Conservation (phyloP, 1,140 invertebrate genomes). For the Pissodes strobi region DNA sequence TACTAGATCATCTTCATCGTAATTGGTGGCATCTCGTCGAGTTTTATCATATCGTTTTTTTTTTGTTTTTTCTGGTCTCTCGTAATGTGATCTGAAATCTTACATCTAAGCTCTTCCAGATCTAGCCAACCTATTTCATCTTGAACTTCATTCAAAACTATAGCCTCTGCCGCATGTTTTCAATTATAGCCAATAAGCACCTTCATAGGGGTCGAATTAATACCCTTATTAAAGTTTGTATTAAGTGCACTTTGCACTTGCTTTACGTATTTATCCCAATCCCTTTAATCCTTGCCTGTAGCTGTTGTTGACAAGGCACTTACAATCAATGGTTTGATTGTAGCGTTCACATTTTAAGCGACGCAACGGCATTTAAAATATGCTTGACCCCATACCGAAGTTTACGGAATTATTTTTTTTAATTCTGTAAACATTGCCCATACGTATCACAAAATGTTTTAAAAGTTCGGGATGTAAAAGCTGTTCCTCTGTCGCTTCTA, state of each 20-base stretch:
- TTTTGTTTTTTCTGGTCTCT: not conserved
- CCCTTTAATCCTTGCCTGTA: not conserved
- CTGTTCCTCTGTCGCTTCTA: not conserved
- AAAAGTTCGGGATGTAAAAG: no score
- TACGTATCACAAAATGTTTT: not conserved
- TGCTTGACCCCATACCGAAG: not conserved
- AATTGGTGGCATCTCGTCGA: not conserved
- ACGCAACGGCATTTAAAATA: not conserved
- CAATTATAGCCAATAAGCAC: no score
- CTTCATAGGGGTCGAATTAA: not conserved
- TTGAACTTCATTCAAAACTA: not conserved
- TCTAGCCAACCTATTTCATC: no score
- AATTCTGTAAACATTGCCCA: no score
- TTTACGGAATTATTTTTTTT: no score
- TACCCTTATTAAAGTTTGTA: not conserved
- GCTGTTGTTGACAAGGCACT: not conserved
- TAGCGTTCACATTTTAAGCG: not conserved
- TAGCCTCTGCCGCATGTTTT: not conserved
- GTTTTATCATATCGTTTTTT: not conserved
- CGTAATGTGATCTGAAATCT: no score
- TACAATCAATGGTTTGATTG: no score
- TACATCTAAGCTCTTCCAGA: no score
- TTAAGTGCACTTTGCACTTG: not conserved
- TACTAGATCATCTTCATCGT: not conserved
- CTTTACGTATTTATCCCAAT: no score